Evolutionary conservation across 2,113 vertebrate species (phyloP).

Genomic region (Dascyllus trimaculatus): DNA sequence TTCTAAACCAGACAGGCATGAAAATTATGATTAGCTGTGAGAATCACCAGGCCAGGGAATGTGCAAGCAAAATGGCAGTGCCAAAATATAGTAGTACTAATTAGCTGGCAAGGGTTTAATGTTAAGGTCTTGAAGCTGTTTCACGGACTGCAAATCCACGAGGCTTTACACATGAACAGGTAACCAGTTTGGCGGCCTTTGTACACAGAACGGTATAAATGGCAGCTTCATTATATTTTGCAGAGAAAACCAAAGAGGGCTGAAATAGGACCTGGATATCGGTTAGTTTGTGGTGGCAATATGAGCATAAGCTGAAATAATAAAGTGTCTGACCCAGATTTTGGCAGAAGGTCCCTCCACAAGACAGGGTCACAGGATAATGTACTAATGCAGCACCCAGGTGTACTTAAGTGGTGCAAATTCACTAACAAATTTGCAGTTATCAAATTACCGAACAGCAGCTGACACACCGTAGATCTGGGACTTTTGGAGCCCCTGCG

Average conservation of each 20-base stretch:
- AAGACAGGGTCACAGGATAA: neutral
- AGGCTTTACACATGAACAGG: neutral
- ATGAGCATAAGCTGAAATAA: neutral
- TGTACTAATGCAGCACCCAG: neutral
- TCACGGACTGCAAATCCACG: constrained; percentile 1
- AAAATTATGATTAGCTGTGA: constrained; percentile 26
- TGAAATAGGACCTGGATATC: neutral
- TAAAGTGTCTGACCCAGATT: neutral
- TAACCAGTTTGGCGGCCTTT: constrained; percentile 10
- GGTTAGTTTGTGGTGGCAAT: neutral
- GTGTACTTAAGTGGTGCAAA: neutral
- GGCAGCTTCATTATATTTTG: constrained; percentile 8
- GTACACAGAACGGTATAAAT: neutral
- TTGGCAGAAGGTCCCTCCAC: neutral
- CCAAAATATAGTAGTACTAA: constrained; percentile 11
- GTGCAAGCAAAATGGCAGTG: constrained; percentile 13
- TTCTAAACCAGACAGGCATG: constrained; percentile 11
- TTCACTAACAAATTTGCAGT: constrained; percentile 7
- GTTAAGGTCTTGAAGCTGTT: neutral
- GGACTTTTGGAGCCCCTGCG: constrained; percentile 2
- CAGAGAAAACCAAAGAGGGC: neutral
- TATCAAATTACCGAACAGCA: constrained; percentile 3
- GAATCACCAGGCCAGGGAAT: constrained; percentile 4
- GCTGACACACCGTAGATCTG: neutral
- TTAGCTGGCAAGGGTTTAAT: constrained; percentile 3